Evolutionary conservation across 2,797 vertebrate genomes (phyloP).

Genomic region (Enteromius radiatus): DNA sequence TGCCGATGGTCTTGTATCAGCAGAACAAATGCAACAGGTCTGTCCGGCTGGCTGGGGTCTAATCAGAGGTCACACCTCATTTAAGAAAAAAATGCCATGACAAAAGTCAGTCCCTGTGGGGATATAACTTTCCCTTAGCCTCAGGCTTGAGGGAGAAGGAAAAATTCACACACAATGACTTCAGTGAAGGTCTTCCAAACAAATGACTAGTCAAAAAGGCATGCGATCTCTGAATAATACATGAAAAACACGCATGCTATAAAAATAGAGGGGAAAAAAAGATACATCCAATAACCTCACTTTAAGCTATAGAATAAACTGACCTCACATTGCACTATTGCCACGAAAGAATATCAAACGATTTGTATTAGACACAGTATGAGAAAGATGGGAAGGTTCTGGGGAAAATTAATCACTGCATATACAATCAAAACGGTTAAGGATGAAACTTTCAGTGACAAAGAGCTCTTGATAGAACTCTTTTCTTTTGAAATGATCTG

Average conservation of each 20-base stretch:
- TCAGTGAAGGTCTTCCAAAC: background rate
- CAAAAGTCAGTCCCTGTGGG: constrained; percentile 15
- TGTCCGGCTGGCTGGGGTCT: constrained; percentile 26
- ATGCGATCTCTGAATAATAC: background rate
- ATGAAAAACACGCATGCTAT: background rate
- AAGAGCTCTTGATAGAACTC: background rate
- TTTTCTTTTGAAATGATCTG: background rate
- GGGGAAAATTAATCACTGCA: background rate
- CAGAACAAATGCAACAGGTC: constrained; percentile 33
- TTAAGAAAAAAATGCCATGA: constrained; percentile 46
- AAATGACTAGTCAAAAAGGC: constrained; percentile 27
- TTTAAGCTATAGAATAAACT: background rate
- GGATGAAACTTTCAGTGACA: background rate
- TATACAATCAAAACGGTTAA: background rate
- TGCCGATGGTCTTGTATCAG: constrained; percentile 8
- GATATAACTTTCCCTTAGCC: constrained; percentile 31
- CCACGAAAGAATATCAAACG: background rate
- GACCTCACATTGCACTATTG: background rate
- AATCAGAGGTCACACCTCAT: constrained; percentile 45
- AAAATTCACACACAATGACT: constrained; percentile 2
- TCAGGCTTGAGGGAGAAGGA: background rate
- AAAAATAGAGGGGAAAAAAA: background rate
- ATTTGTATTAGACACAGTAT: background rate
- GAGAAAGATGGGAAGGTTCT: background rate
- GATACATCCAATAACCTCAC: background rate